A percentile compares a stretch with the other conserved stretches of the same genome.
phyloP scores from a whole-genome alignment of 1,140 invertebrate genomes.

The Tetramorium alpestre region DNA sequence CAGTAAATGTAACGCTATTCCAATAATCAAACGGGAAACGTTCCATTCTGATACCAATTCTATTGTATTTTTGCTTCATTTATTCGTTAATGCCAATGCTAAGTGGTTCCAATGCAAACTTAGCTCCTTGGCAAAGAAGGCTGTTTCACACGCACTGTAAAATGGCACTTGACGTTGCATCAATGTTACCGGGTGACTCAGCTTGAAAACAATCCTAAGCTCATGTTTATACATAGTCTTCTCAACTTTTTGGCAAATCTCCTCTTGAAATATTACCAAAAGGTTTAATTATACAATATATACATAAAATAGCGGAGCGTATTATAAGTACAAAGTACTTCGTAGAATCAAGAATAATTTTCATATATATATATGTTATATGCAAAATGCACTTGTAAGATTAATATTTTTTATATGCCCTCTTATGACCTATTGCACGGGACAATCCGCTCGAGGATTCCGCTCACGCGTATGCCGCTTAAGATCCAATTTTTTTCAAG shows the following conservation, averaged over 20 bases:
- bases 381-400: background rate
- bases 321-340: background rate
- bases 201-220: background rate
- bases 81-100: conserved; percentile 30
- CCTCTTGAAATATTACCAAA: conserved; percentile 2
- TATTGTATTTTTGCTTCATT: conserved; percentile 5
- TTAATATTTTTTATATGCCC: background rate
- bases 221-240: background rate
- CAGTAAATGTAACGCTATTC: background rate
- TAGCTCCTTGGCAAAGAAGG: conserved; percentile 7
- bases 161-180: background rate
- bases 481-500: conserved; percentile 52
- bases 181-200: conserved; percentile 12
- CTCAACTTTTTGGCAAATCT: conserved; percentile 7
- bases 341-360: background rate
- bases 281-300: background rate
- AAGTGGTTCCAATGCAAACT: conserved; percentile 10
- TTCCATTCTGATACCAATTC: background rate
- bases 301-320: background rate
- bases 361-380: background rate
- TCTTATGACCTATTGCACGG: background rate
- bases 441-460: conserved; percentile 47
- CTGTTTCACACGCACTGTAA: background rate
- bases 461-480: conserved; percentile 45
- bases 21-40: conserved; percentile 2